Evolutionary conservation across 2,797 vertebrate species (phyloP).

Genomic region (Spinibarbus caldwelli): DNA sequence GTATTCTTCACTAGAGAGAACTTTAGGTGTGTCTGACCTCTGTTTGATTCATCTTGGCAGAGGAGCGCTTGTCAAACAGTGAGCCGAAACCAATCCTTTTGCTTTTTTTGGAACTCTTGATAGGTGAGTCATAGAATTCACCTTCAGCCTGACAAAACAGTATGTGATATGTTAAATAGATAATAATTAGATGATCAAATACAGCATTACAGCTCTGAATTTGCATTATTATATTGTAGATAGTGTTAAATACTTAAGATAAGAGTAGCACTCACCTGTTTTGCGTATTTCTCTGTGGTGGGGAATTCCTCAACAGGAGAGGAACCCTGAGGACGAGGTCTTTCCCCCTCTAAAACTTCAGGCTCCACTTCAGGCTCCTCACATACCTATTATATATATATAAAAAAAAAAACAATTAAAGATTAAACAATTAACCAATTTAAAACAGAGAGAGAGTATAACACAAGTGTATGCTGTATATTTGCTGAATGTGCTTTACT

Average conservation of each 20-base stretch:
- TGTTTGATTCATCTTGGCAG: conserved; percentile 82
- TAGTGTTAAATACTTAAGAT: too few species aligned
- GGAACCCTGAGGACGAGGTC: conserved; percentile 95
- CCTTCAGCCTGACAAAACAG: conserved; percentile 67
- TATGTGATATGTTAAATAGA: neutral
- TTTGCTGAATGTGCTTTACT: conserved; percentile 16
- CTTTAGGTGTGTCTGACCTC: conserved; percentile 79
- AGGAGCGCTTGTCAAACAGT: conserved; percentile 79
- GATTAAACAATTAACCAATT: neutral
- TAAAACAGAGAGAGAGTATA: neutral
- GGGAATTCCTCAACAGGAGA: conserved; percentile 93
- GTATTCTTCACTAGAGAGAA: neutral
- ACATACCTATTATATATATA: conserved; percentile 80
- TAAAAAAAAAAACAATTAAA: conserved; percentile 49
- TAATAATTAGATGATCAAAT: neutral
- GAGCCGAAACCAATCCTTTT: conserved; percentile 77
- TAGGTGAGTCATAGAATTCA: conserved; percentile 69
- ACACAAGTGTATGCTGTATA: neutral
- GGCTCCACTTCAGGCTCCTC: conserved; percentile 83
- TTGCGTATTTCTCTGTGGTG: conserved; percentile 77
- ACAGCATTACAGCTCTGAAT: conserved; percentile 1
- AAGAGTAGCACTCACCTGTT: conserved; percentile 75
- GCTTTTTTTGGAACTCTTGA: conserved; percentile 76
- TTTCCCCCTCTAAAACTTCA: conserved; percentile 82
- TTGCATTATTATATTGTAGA: neutral